phyloP scores from a whole-genome alignment of 2,113 vertebrate species.

The Odontesthes bonariensis region DNA sequence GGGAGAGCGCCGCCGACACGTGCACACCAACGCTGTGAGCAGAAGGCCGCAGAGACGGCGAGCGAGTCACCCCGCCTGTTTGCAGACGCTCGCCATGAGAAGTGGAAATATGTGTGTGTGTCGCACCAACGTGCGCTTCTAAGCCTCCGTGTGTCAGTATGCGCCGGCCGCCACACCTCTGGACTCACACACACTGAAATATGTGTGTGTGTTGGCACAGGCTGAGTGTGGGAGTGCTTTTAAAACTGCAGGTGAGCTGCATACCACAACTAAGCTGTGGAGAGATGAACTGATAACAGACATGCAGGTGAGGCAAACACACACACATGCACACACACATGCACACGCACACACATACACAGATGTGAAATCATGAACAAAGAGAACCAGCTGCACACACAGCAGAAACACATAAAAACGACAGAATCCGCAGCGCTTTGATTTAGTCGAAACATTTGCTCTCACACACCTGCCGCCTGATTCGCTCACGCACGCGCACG shows the following conservation, averaged over 20 bases:
- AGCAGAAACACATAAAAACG: conserved; percentile 23
- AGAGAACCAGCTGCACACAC: conserved; percentile 49
- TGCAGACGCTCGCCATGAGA: conserved; percentile 36
- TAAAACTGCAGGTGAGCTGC: conserved; percentile 62
- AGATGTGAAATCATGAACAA: conserved; percentile 29
- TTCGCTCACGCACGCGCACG: conserved; percentile 10
- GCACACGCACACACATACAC: conserved; percentile 35
- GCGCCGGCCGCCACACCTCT: conserved; percentile 35
- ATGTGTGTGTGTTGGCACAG: conserved; percentile 28
- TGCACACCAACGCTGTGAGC: conserved; percentile 16
- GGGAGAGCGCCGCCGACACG: conserved; percentile 7
- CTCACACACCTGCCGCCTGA: conserved; percentile 42
- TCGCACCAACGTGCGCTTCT: background rate
- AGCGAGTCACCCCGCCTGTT: conserved; percentile 51
- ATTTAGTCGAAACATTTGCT: conserved; percentile 52
- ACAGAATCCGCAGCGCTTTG: conserved; percentile 27
- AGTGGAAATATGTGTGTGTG: conserved; percentile 23
- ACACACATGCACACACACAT: conserved; percentile 35
- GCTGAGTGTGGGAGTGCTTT: conserved; percentile 41
- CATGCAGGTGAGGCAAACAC: conserved; percentile 48
- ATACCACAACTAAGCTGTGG: conserved; percentile 55
- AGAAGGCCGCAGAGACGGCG: conserved; percentile 32
- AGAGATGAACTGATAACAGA: conserved; percentile 62
- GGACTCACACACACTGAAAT: conserved; percentile 5
- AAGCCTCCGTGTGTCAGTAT: conserved; percentile 29